Evolutionary conservation across 2,797 vertebrate genomes (phyloP).

Genomic region (Sebastes jordani): DNA sequence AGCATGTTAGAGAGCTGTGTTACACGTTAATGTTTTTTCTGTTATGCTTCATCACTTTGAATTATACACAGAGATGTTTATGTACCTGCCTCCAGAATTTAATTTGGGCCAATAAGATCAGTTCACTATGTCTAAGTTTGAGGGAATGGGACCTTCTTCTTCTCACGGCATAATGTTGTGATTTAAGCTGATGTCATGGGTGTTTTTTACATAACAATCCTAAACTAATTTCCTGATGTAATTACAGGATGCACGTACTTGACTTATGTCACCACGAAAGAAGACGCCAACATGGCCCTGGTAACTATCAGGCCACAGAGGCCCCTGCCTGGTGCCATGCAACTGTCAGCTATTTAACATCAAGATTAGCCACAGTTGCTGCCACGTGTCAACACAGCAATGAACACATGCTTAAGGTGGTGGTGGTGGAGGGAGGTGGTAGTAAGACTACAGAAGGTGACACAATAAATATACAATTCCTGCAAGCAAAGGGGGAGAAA

Average conservation of each 20-base stretch:
- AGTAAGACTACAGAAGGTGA: constrained; percentile 12
- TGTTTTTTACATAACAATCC: background rate
- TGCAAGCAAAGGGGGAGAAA: constrained; percentile 18
- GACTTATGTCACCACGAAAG: constrained; percentile 1
- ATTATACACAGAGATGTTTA: background rate
- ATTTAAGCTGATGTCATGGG: background rate
- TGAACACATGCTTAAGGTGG: constrained; percentile 75
- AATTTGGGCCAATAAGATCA: background rate
- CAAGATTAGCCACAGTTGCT: constrained; percentile 76
- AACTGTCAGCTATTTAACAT: constrained; percentile 76
- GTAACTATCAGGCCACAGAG: constrained; percentile 5
- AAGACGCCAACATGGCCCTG: background rate
- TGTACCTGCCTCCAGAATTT: background rate
- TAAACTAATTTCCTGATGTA: background rate
- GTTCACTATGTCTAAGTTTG: background rate
- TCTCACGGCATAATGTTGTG: background rate
- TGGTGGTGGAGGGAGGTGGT: constrained; percentile 6
- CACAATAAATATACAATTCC: constrained; percentile 43
- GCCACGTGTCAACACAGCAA: constrained; percentile 71
- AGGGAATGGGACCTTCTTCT: background rate
- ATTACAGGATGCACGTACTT: background rate
- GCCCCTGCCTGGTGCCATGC: constrained; percentile 42
- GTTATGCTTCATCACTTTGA: background rate
- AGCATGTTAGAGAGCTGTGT: background rate
- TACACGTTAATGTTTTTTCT: background rate